These are phyloP conservation scores for Athene noctua DNA, from an alignment of 2,113 vertebrate genomes.

Conservation along the genomic window DNA sequence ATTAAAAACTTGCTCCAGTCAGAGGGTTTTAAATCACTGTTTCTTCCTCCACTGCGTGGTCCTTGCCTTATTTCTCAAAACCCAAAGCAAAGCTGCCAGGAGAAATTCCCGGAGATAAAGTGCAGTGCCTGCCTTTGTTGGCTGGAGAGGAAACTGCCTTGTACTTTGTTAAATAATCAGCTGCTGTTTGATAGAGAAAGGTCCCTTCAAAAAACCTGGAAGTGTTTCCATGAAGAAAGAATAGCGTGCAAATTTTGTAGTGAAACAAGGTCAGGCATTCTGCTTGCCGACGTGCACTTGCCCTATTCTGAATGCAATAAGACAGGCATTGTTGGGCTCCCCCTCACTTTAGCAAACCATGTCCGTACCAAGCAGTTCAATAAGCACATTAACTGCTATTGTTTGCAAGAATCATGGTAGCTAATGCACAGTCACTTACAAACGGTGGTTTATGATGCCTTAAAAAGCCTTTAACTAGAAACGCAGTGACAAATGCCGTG, in stretches of 20 bases:
- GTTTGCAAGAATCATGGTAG: neutral
- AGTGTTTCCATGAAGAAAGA: neutral
- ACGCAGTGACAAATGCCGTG: rapidly evolving
- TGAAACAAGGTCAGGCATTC: neutral
- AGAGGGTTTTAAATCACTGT: neutral
- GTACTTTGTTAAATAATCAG: neutral
- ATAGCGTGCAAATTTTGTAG: neutral
- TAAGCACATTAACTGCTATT: neutral
- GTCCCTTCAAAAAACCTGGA: conserved; percentile 10
- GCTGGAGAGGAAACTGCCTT: neutral
- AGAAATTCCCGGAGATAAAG: neutral
- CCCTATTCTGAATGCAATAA: neutral
- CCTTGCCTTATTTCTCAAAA: neutral
- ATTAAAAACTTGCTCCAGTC: neutral
- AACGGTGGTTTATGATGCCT: neutral
- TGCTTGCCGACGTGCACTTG: neutral
- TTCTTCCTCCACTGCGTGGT: neutral
- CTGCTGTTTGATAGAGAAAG: neutral
- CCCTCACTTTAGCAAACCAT: neutral
- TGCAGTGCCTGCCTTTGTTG: neutral
- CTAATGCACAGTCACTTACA: neutral
- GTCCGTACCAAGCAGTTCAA: conserved; percentile 18
- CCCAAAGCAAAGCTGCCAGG: neutral
- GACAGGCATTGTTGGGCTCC: neutral
- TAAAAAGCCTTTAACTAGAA: neutral